Evolutionary conservation across 2,797 vertebrate genomes (phyloP).

Genomic region (Carapus acus): DNA sequence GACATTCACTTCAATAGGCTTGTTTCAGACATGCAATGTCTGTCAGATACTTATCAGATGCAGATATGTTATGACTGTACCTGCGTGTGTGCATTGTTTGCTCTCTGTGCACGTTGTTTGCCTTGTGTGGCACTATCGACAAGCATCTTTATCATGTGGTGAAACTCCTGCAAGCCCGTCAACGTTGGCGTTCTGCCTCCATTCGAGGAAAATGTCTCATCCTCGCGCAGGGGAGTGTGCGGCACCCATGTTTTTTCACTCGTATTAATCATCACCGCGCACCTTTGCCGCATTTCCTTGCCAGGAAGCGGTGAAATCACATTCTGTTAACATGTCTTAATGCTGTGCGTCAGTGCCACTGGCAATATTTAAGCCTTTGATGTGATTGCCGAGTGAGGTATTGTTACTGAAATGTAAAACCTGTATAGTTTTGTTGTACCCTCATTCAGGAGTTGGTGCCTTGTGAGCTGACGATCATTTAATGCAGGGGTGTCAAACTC

Average conservation of each 20-base stretch:
- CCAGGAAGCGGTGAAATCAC: slow-evolving; percentile 37
- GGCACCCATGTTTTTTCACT: slow-evolving; percentile 8
- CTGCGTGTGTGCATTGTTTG: too few relatives aligned
- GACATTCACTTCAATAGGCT: neutral
- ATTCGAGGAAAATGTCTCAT: slow-evolving; percentile 24
- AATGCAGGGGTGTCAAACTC: too few relatives aligned
- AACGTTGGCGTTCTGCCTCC: slow-evolving; percentile 16
- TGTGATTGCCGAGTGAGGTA: too few relatives aligned
- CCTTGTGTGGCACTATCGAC: slow-evolving; percentile 8
- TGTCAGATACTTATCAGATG: slow-evolving; percentile 13
- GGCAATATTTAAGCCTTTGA: slow-evolving; percentile 3
- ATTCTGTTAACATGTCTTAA: slow-evolving; percentile 14
- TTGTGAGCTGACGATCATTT: too few relatives aligned
- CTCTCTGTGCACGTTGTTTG: too few relatives aligned
- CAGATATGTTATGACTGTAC: neutral
- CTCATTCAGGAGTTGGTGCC: too few relatives aligned
- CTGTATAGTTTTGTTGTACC: too few relatives aligned
- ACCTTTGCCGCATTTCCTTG: slow-evolving; percentile 14
- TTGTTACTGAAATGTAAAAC: too few relatives aligned
- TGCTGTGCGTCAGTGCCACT: neutral
- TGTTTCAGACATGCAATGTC: slow-evolving; percentile 2
- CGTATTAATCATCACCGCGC: slow-evolving; percentile 28
- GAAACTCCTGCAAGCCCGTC: neutral
- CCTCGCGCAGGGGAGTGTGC: slow-evolving; percentile 1
- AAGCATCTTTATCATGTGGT: neutral